Percentiles rank a stretch among this genome's conserved stretches.
These are phyloP conservation scores for Phylloscopus trochilus DNA, from an alignment of 2,113 vertebrate species.

Conservation along the genomic window DNA sequence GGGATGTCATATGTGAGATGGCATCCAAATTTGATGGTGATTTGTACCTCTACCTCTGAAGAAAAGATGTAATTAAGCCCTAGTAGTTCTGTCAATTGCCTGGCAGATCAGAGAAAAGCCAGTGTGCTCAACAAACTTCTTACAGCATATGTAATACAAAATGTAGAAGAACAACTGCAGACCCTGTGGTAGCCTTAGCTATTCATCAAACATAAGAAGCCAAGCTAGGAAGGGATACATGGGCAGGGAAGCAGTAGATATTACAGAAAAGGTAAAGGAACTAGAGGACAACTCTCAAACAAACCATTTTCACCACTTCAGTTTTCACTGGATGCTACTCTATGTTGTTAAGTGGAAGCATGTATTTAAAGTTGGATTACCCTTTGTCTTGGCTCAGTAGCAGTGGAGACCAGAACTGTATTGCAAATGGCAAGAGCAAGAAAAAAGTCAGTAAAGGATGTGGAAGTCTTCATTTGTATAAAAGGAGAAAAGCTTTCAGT, in stretches of 20 bases:
- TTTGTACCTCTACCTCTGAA: background rate
- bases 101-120: background rate
- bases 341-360: background rate
- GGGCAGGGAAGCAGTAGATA: background rate
- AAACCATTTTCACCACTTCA: background rate
- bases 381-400: constrained; percentile 84
- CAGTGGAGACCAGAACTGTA: constrained; percentile 92
- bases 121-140: background rate
- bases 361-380: constrained; percentile 71
- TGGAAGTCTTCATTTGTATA: constrained; percentile 9
- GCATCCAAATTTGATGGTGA: background rate
- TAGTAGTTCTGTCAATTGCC: background rate
- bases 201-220: background rate
- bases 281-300: background rate
- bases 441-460: constrained; percentile 88
- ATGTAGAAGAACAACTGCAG: background rate
- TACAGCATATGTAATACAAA: background rate
- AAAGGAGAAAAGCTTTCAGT: constrained; percentile 60
- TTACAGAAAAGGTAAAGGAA: background rate
- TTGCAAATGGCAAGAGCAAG: constrained; percentile 94
- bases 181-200: background rate
- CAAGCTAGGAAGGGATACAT: background rate
- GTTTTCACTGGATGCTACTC: background rate
- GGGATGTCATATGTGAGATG: background rate
- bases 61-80: background rate